phyloP scores from a whole-genome alignment of 2,888 invertebrate genomes.

The Toxonevra muliebris region DNA sequence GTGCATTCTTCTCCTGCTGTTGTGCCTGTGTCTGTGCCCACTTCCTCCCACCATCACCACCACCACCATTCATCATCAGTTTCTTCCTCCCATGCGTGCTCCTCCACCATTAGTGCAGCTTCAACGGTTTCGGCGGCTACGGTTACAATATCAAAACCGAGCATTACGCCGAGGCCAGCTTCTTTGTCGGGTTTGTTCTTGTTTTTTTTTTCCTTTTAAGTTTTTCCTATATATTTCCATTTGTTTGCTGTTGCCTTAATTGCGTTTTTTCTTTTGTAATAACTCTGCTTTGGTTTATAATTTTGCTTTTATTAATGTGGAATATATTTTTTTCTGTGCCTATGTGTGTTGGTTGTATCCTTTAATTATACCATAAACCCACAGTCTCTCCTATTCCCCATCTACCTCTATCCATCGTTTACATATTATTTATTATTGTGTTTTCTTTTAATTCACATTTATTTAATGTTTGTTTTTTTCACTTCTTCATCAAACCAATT shows the following conservation, averaged over 20 bases:
- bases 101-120: slow-evolving; percentile 37
- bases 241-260: slow-evolving; percentile 6
- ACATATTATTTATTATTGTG: no score
- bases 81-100: slow-evolving; percentile 41
- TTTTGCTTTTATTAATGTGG: slow-evolving; percentile 17
- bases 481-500: no score
- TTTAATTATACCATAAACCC: no score
- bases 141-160: slow-evolving; percentile 55
- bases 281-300: no score
- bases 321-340: no score
- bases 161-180: slow-evolving; percentile 65
- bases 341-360: no score
- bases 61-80: slow-evolving; percentile 32
- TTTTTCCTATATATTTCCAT: slow-evolving; percentile 28
- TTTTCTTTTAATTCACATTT: no score
- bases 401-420: no score
- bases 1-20: slow-evolving; percentile 31
- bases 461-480: no score
- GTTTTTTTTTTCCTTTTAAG: slow-evolving; percentile 39
- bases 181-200: slow-evolving; percentile 64
- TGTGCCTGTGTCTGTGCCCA: slow-evolving; percentile 16
- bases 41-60: slow-evolving; percentile 28
- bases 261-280: slow-evolving; percentile 23
- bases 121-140: slow-evolving; percentile 32
- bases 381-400: no score